Conservation (phyloP, 2,113 vertebrate genomes). For the Glaucomys volans region DNA sequence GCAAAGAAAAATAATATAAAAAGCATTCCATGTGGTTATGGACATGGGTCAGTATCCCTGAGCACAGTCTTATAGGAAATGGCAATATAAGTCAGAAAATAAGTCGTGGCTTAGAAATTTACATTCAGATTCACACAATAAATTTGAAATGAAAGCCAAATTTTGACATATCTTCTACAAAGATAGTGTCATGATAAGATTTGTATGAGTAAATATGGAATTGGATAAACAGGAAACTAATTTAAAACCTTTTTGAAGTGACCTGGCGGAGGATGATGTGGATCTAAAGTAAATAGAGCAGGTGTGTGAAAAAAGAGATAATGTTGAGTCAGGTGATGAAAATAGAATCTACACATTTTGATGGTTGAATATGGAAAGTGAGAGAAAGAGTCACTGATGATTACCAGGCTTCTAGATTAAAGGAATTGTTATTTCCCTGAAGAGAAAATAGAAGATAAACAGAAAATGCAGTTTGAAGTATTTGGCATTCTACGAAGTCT, state of each 20-base stretch:
- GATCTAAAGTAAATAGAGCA: neutral
- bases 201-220: neutral
- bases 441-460: neutral
- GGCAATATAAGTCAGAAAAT: neutral
- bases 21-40: neutral
- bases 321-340: neutral
- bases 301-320: neutral
- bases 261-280: neutral
- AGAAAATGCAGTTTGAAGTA: neutral
- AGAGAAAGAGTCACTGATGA: neutral
- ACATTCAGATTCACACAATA: neutral
- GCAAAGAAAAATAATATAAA: neutral
- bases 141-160: neutral
- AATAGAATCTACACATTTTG: neutral
- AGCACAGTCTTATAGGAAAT: neutral
- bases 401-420: neutral
- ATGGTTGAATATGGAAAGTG: neutral
- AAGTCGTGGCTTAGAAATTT: neutral
- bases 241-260: neutral
- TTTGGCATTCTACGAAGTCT: neutral
- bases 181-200: neutral
- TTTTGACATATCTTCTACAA: neutral
- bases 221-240: neutral
- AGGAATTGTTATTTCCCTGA: neutral
- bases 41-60: neutral